Evolutionary conservation across 1,140 invertebrate genomes (phyloP).

Genomic region (Zaprionus gabonicus): DNA sequence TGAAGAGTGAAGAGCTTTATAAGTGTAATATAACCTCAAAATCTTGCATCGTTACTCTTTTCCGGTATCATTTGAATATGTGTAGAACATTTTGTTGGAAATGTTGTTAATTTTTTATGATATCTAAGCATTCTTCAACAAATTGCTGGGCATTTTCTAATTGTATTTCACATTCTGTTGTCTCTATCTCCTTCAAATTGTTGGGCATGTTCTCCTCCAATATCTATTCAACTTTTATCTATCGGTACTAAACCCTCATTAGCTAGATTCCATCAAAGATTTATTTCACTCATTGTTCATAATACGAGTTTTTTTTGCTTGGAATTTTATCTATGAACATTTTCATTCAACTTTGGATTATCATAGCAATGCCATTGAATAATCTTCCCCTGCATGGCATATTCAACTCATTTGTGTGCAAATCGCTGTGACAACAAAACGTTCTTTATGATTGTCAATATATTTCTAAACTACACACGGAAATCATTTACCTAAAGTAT

Average conservation of each 20-base stretch:
- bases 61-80: background rate
- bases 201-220: background rate
- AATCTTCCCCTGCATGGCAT: background rate
- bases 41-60: background rate
- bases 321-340: background rate
- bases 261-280: background rate
- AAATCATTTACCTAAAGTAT: conserved; percentile 25
- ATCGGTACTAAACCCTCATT: background rate
- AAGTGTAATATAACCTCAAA: background rate
- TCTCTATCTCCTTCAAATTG: background rate
- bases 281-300: background rate
- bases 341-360: background rate
- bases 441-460: conserved; percentile 4
- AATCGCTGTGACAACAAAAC: conserved; percentile 20
- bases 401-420: conserved; percentile 26
- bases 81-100: background rate
- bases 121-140: background rate
- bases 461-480: conserved; percentile 17
- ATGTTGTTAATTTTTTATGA: background rate
- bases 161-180: background rate
- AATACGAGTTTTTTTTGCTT: background rate
- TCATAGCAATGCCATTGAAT: conserved; percentile 1
- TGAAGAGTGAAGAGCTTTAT: background rate
- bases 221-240: background rate
- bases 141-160: background rate